Evolutionary conservation across 2,797 vertebrate species (phyloP), one percentile per base, ranked within the genome.

Genomic region (Brachyrhaphis roseni): DNA sequence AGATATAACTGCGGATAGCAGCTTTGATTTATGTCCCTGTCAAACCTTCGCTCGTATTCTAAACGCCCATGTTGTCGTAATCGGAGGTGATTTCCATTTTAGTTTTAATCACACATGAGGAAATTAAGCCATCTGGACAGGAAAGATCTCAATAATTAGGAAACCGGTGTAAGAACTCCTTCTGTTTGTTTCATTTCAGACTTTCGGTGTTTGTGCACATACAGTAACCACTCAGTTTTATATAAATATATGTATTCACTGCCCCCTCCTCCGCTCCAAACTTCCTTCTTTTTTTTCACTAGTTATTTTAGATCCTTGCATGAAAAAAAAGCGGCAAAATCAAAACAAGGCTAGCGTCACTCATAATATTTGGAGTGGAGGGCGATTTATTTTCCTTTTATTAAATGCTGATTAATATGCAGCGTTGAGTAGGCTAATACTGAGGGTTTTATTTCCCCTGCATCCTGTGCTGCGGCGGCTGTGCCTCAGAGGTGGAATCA

Each of bases 331-430:
- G 34, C 8, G 8, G 36, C 4, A 12, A 66, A 41, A 68, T 68
- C 11, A 68, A 68, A 68, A 41, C 18, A 41, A 41, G 64, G 36
- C 64, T 2, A 23, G 20, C 36, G 36, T 39, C 34, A 68, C 64
- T 93, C 95, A 96, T 96, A 97, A 97, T 97, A 98, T 97, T 97
- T 97, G 94, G 95, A 96, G 95, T 98, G 97, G 97, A 97, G 95
- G 87, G 93, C 93, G 93, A 95, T 95, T 95, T 97, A 96, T 97
- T 98, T 97, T 98, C 95, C 93, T 94, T 97, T 97, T 97, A 97
- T 97, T 97, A 97, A 97, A 97, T 95, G 85, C 96, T 97, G 96
- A 97, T 98, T 98, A 97, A 97, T 98, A 97, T 97, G 97, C 97
- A 97, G 97, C 91, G 96, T 96, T 95, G 96, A 96, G 90, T 94